Evolutionary conservation across 2,113 vertebrate genomes (phyloP), one percentile per base, ranked within the genome.

Genomic region (Amazona guildingii): DNA sequence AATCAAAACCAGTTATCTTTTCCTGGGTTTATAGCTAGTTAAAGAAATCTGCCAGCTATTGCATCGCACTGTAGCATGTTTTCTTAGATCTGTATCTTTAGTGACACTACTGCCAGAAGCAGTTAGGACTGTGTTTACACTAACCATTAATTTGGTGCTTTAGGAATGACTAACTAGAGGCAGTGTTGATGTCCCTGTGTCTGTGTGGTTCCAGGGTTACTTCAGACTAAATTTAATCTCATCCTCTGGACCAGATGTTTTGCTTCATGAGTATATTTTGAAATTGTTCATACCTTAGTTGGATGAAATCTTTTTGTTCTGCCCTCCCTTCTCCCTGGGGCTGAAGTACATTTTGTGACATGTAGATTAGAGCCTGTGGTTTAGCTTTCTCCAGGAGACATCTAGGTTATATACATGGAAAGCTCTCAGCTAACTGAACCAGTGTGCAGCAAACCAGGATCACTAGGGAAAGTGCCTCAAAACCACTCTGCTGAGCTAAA

Each of bases 271-370:
- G 2, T 46, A 17, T 63, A 25, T 41, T 78, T 77, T 70, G 27
- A 92, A 78, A 43, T 70, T 84, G 41, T 70, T 91, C 5, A 4
- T 88, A 61, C 72, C 31, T 4, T 43, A 61, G 15, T 73, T 68
- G 24, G 3, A 83, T 59, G 48, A 67, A 68, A 62, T 17, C 12
- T 66, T 68, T 95, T 31, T 66, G 52, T 80, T 13, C 55, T n/a
- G 20, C 20, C 6, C 20, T 13, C 19, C 33, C 19, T 57, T 33
- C 7, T 43, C 11, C 4, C 10, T 1, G 1, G 14, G 37, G 2
- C 21, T 89, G 49, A 67, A 77, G 37, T 77, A 21, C 15, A 10
- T 86, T 81, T 92, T 41, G 46, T 91, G 80, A 49, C 39, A 21
- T 13, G 33, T 48, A 57, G 15, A 20, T 86, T 15, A 48, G 25